Conservation (phyloP, 2,113 vertebrate species). For the Coryphaenoides rupestris region DNA sequence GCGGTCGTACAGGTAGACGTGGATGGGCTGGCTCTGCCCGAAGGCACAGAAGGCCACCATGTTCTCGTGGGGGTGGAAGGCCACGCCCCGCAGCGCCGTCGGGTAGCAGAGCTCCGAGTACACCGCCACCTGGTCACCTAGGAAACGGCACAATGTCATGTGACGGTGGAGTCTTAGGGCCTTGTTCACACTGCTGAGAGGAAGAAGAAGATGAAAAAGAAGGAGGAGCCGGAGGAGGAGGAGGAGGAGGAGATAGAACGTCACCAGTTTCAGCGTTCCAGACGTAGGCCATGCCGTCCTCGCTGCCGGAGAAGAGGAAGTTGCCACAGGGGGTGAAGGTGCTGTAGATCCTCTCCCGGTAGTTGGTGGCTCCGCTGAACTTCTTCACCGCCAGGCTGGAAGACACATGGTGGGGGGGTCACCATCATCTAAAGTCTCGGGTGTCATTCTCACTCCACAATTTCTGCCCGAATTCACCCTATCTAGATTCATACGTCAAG, state of each 20-base stretch:
- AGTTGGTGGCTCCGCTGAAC: conserved; percentile 90
- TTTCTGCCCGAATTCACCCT: no score
- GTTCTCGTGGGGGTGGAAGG: conserved; percentile 95
- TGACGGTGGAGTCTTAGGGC: neutral
- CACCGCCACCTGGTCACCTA: conserved; percentile 91
- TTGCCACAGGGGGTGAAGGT: conserved; percentile 91
- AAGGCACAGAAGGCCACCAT: conserved; percentile 97
- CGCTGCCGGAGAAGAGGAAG: conserved; percentile 93
- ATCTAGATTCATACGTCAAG: no score
- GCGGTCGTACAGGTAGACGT: conserved; percentile 87
- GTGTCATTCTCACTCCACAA: no score
- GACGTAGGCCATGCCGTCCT: conserved; percentile 91
- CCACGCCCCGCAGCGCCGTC: conserved; percentile 83
- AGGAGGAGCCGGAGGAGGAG: neutral
- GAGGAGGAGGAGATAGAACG: neutral
- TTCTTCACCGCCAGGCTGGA: conserved; percentile 78
- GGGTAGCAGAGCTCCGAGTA: conserved; percentile 89
- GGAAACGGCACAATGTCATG: conserved; percentile 5
- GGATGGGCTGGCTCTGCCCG: conserved; percentile 86
- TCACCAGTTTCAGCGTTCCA: conserved; percentile 96
- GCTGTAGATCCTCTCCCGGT: conserved; percentile 90
- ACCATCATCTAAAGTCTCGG: neutral
- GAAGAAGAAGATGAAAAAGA: no score
- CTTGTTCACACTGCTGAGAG: no score
- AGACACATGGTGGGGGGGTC: neutral